Conservation (phyloP, 2,888 invertebrate genomes). For the Hydrotaea cyrtoneurina region DNA sequence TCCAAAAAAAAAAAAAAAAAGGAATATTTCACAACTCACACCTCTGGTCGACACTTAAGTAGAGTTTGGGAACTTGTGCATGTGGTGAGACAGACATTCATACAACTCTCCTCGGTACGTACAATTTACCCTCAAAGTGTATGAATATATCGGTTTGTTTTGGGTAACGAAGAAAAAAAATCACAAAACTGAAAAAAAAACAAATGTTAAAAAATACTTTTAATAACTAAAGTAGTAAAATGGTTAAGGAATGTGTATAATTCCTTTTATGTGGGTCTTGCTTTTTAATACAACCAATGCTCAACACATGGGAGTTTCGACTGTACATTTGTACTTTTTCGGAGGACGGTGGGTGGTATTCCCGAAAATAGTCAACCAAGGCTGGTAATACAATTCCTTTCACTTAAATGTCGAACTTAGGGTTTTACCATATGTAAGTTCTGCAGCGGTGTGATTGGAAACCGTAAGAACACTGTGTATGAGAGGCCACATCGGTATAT, state of each 20-base stretch:
- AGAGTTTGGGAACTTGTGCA: constrained; percentile 81
- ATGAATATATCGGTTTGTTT: constrained; percentile 32
- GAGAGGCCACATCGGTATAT: no score
- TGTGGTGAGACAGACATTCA: constrained; percentile 71
- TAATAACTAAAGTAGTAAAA: constrained; percentile 62
- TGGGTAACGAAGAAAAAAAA: constrained; percentile 29
- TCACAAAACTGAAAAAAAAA: constrained; percentile 19
- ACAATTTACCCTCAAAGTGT: constrained; percentile 76
- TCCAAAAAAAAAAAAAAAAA: constrained; percentile 32
- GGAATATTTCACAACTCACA: constrained; percentile 52
- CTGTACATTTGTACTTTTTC: no score
- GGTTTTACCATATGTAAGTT: no score
- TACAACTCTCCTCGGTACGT: constrained; percentile 68
- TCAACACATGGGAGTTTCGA: no score
- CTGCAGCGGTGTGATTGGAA: no score
- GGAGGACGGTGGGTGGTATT: no score
- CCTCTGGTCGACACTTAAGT: constrained; percentile 74
- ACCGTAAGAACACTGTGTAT: no score
- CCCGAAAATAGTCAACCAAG: no score
- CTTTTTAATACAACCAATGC: neutral
- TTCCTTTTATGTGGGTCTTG: neutral
- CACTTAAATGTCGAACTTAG: no score
- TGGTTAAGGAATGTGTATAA: constrained; percentile 28
- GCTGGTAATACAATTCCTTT: no score
- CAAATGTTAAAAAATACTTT: neutral